Conservation (phyloP, 2,888 invertebrate genomes). For the Athalia rosae region DNA sequence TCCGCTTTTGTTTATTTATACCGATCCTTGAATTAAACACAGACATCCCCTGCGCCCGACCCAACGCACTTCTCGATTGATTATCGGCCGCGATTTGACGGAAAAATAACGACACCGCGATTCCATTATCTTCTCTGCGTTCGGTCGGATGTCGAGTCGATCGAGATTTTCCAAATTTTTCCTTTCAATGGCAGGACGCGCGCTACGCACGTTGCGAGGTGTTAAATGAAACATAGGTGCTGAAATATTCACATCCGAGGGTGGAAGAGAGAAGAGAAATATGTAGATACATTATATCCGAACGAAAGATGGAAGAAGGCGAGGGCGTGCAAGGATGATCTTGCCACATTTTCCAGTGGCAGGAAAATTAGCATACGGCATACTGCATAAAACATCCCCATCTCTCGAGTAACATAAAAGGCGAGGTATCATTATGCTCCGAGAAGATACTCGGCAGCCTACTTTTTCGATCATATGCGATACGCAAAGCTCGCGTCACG, state of each 20-base stretch:
- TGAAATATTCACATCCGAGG: slow-evolving; percentile 19
- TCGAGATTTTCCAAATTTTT: background rate
- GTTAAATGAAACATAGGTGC: slow-evolving; percentile 15
- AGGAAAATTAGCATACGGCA: slow-evolving; percentile 32
- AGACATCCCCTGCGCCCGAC: too few relatives aligned
- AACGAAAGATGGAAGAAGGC: background rate
- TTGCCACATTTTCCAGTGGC: slow-evolving; percentile 20
- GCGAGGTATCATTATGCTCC: slow-evolving; percentile 13
- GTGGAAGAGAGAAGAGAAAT: background rate
- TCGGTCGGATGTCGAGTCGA: background rate
- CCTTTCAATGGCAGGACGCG: background rate
- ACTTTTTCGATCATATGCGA: slow-evolving; percentile 25
- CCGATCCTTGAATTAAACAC: background rate
- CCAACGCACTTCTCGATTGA: background rate
- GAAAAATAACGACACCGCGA: too few relatives aligned
- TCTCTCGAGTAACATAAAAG: slow-evolving; percentile 11
- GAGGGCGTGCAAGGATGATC: background rate
- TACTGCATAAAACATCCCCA: slow-evolving; percentile 27
- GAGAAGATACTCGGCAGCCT: slow-evolving; percentile 6
- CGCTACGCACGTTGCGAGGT: background rate
- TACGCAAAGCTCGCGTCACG: slow-evolving; percentile 4
- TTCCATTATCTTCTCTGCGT: too few relatives aligned
- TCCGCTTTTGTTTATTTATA: background rate
- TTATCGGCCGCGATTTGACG: background rate
- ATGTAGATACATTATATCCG: background rate